Evolutionary conservation across 2,113 vertebrate genomes (phyloP), one percentile per base, ranked within the genome.

Genomic region (Catharus fuscescens): DNA sequence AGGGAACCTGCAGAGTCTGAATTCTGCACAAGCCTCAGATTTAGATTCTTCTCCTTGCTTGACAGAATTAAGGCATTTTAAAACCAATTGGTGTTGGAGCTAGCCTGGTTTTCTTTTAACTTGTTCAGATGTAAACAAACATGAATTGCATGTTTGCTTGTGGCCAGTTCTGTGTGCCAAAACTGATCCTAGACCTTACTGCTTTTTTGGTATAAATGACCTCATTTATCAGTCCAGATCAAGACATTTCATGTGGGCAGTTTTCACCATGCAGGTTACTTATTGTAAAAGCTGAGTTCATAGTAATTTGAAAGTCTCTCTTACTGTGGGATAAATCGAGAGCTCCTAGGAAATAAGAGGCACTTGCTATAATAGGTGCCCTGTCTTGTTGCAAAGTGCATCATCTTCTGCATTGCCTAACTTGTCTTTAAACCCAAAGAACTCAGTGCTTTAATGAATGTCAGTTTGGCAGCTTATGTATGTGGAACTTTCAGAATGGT

Each of bases 141-240:
- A 7, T 47, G 31, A 73, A 29, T 40, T 73, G 42, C 12, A 4
- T 1, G 25, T 44, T 50, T 67, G n/a, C 4, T 0, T 36, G 57
- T 56, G 72, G 26, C 48, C 0, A 0, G 18, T 71, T 25, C 34
- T 52, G 50, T 80, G 53, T 64, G 73, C 26, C 0, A 0, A 34
- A 70, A 65, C 52, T 69, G 74, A 29, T 79, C 4, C 19, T 29
- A 29, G 8, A 42, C 36, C 16, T 61, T 20, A 9, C n/a, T 86
- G 31, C 54, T 80, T 52, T 76, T 36, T 65, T 56, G 32, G 24
- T 34, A 14, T n/a, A 20, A 31, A 21, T 53, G 45, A 45, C 32
- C 32, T 73, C 10, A n/a, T 8, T 53, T 70, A 86, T 83, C 6
- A 26, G 15, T 34, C 26, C 42, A 5, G 60, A 91, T 13, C 0